Evolutionary conservation across 2,888 invertebrate species (phyloP).

Genomic region (Lasioglossum malachurum): DNA sequence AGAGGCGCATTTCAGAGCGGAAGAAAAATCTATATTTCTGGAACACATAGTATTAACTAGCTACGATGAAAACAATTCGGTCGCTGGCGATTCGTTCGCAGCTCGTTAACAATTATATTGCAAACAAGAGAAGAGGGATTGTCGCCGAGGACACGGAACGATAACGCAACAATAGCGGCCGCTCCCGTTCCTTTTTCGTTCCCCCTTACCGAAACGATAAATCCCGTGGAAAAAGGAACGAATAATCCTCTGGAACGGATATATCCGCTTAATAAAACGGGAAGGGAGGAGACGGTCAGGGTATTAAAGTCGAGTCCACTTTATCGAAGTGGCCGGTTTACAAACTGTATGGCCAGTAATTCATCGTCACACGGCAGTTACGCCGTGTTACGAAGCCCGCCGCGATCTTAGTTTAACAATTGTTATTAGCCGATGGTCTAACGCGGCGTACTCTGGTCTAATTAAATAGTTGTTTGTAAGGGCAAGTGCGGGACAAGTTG

Average conservation of each 20-base stretch:
- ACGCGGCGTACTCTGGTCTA: background rate
- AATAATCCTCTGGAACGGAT: conserved; percentile 22
- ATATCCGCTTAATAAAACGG: conserved; percentile 49
- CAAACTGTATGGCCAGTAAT: conserved; percentile 34
- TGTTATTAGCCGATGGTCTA: conserved; percentile 27
- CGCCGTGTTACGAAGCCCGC: conserved; percentile 24
- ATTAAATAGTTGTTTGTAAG: background rate
- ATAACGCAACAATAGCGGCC: background rate
- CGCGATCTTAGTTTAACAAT: conserved; percentile 44
- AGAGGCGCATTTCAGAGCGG: background rate
- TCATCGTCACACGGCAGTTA: conserved; percentile 28
- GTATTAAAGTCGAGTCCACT: conserved; percentile 46
- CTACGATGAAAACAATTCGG: background rate
- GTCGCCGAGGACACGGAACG: background rate
- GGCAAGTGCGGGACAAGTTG: no score
- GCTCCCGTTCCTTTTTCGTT: background rate
- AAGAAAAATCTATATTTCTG: background rate
- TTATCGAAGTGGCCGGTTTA: conserved; percentile 41
- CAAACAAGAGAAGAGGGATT: background rate
- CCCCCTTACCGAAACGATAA: conserved; percentile 23
- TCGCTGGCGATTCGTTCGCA: background rate
- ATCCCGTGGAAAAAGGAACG: conserved; percentile 37
- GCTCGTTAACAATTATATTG: conserved; percentile 4
- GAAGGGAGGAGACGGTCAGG: conserved; percentile 25
- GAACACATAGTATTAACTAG: background rate